These are phyloP conservation scores for Oxycera nigricornis DNA, from an alignment of 2,888 invertebrate genomes.

Conservation along the genomic window DNA sequence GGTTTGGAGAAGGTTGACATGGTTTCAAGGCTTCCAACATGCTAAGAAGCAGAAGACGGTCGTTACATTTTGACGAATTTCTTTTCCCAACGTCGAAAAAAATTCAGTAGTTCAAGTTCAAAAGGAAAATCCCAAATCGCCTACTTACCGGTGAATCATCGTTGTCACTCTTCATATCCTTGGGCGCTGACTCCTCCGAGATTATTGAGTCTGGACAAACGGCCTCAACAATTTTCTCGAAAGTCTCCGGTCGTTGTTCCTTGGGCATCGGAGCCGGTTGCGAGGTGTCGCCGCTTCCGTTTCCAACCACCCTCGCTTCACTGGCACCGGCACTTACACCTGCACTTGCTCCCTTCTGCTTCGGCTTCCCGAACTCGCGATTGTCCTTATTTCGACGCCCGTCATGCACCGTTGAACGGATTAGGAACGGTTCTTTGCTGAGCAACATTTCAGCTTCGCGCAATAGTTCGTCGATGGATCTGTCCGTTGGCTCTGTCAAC, in stretches of 20 bases:
- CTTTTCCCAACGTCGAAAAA: too few relatives aligned
- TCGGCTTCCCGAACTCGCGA: neutral
- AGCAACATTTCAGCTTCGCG: constrained; percentile 66
- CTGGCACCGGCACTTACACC: constrained; percentile 33
- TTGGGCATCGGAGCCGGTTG: constrained; percentile 15
- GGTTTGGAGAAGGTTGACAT: too few relatives aligned
- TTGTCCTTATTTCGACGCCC: too few relatives aligned
- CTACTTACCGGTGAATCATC: constrained; percentile 39
- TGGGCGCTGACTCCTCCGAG: constrained; percentile 59
- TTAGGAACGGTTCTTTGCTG: constrained; percentile 52
- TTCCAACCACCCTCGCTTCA: constrained; percentile 26
- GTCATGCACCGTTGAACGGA: neutral
- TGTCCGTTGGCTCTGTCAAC: constrained; percentile 63
- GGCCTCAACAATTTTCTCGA: constrained; percentile 57
- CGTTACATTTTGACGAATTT: too few relatives aligned
- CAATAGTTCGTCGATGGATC: constrained; percentile 68
- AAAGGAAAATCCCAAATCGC: too few relatives aligned
- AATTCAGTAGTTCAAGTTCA: too few relatives aligned
- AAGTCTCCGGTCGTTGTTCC: constrained; percentile 43
- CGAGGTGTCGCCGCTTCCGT: constrained; percentile 29
- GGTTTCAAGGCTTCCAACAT: too few relatives aligned
- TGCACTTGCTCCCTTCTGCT: constrained; percentile 38
- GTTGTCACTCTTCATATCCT: constrained; percentile 53
- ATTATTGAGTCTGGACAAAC: constrained; percentile 58
- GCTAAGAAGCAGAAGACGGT: too few relatives aligned